Evolutionary conservation across 1,140 invertebrate species (phyloP).

Genomic region (Solenopsis fugax): DNA sequence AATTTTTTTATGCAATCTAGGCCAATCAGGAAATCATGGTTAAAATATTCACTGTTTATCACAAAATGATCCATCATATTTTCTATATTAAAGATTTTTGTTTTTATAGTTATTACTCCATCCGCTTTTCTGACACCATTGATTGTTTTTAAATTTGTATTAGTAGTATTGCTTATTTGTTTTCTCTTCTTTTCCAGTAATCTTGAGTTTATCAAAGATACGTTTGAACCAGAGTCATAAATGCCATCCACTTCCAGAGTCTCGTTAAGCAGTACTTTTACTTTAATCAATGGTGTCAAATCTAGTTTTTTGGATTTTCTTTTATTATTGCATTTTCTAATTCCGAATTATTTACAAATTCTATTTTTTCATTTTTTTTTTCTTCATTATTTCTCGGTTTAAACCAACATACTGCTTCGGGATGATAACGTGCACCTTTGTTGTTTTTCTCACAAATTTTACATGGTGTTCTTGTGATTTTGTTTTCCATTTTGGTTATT

Average conservation of each 20-base stretch:
- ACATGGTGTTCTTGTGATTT: constrained; percentile 54
- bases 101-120: constrained; percentile 48
- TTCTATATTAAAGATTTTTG: not conserved
- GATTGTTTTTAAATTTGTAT: not conserved
- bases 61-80: constrained; percentile 39
- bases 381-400: constrained; percentile 11
- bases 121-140: constrained; percentile 42
- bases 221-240: constrained; percentile 70
- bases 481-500: constrained; percentile 23
- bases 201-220: constrained; percentile 66
- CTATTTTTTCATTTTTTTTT: constrained; percentile 30
- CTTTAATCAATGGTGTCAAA: constrained; percentile 64
- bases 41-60: constrained; percentile 51
- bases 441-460: constrained; percentile 47
- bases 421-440: constrained; percentile 50
- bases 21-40: constrained; percentile 66
- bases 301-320: constrained; percentile 67
- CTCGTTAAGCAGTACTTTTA: constrained; percentile 58
- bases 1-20: constrained; percentile 45
- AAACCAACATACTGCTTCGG: constrained; percentile 52
- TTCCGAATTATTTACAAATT: constrained; percentile 57
- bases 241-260: constrained; percentile 42
- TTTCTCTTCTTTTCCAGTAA: constrained; percentile 40
- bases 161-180: not conserved
- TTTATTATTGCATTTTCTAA: constrained; percentile 37